Conservation (phyloP, 2,888 invertebrate genomes). For the Aquatica leii region DNA sequence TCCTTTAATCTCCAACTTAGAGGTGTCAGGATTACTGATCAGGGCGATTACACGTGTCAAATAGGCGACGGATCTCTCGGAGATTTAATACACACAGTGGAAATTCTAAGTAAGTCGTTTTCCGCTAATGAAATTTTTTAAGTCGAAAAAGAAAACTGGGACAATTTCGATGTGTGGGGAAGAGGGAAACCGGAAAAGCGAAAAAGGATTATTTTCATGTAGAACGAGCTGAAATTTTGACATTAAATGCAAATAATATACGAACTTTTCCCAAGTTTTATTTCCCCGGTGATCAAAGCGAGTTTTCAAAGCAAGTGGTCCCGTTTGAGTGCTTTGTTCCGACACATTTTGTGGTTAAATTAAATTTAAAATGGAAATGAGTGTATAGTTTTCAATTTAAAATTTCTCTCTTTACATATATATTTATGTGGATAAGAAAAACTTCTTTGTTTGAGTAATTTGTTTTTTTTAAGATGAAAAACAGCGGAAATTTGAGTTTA, state of each 20-base stretch:
- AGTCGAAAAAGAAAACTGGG: neutral
- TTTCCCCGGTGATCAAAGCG: conserved; percentile 37
- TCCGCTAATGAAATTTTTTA: neutral
- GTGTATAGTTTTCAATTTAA: conserved; percentile 36
- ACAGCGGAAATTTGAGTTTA: no score
- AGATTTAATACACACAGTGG: conserved; percentile 66
- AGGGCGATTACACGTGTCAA: conserved; percentile 67
- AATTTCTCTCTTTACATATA: no score
- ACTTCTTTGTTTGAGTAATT: neutral
- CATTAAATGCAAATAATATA: conserved; percentile 38
- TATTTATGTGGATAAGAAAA: no score
- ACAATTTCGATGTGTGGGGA: neutral
- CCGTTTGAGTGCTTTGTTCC: conserved; percentile 37
- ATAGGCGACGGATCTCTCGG: conserved; percentile 65
- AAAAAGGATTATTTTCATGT: conserved; percentile 33
- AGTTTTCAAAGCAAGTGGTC: conserved; percentile 36
- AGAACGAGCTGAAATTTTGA: conserved; percentile 35
- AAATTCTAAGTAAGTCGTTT: conserved; percentile 63
- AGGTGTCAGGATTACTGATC: conserved; percentile 63
- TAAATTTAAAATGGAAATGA: conserved; percentile 39
- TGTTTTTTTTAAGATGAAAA: no score
- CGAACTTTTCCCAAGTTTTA: conserved; percentile 37
- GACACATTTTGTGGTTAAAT: conserved; percentile 37
- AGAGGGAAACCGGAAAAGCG: conserved; percentile 12
- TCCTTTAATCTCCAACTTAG: conserved; percentile 65